Evolutionary conservation across 2,888 invertebrate species (phyloP).

Genomic region (Calliphora vomitoria): DNA sequence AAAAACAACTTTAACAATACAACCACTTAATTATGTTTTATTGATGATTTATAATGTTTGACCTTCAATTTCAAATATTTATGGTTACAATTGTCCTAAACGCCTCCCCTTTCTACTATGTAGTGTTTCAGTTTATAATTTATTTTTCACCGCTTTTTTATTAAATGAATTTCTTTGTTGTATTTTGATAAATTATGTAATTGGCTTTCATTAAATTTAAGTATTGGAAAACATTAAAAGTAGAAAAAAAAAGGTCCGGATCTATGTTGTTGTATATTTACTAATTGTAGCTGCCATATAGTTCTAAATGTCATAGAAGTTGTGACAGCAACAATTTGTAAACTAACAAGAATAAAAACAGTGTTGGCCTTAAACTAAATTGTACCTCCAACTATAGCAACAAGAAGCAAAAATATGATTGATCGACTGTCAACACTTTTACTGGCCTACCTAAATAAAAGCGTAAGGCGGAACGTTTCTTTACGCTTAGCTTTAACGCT

Average conservation of each 20-base stretch:
- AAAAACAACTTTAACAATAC: background rate
- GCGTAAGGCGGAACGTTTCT: no score
- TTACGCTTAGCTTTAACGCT: no score
- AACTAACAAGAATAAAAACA: conserved; percentile 16
- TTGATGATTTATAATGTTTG: conserved; percentile 12
- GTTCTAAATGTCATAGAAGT: background rate
- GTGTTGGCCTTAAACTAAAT: conserved; percentile 49
- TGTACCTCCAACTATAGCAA: background rate
- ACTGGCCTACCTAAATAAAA: no score
- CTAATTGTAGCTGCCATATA: background rate
- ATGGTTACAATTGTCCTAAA: background rate
- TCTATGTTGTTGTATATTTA: background rate
- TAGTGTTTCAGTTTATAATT: background rate
- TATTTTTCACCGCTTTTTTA: background rate
- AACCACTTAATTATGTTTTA: conserved; percentile 25
- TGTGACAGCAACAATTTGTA: conserved; percentile 14
- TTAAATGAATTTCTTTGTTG: background rate
- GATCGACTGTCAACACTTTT: conserved; percentile 68
- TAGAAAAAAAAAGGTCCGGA: background rate
- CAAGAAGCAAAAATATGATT: conserved; percentile 52
- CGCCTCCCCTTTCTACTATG: background rate
- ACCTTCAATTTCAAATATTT: background rate
- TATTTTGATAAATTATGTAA: conserved; percentile 40
- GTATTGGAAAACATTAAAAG: background rate
- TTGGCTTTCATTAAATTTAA: conserved; percentile 39